phyloP scores from a whole-genome alignment of 2,113 vertebrate species.

The Craseonycteris thonglongyai region DNA sequence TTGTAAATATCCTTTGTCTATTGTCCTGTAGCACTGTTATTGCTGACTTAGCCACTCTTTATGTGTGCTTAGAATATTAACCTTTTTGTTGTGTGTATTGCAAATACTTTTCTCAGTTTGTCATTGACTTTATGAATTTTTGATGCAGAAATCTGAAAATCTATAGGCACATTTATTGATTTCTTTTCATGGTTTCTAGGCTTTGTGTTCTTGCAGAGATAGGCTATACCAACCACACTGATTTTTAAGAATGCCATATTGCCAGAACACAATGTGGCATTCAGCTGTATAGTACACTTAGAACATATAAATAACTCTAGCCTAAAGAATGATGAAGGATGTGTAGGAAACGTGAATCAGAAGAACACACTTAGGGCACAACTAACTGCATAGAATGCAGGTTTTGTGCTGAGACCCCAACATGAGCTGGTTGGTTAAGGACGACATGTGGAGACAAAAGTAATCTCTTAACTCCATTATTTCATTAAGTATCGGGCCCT shows the following conservation, averaged over 20 bases:
- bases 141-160: neutral
- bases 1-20: neutral
- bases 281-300: neutral
- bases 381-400: neutral
- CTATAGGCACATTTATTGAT: neutral
- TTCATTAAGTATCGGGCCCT: neutral
- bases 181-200: neutral
- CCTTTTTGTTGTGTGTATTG: neutral
- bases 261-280: neutral
- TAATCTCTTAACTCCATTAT: neutral
- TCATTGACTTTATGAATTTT: neutral
- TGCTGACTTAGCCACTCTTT: neutral
- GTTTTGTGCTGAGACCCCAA: too few relatives aligned
- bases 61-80: neutral
- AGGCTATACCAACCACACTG: neutral
- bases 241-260: neutral
- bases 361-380: rapidly evolving
- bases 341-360: neutral
- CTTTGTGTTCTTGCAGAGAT: neutral
- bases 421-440: too few relatives aligned
- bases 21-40: neutral
- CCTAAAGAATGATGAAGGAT: neutral
- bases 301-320: neutral
- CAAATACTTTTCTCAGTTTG: neutral
- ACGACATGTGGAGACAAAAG: neutral